Base-by-base conservation (phyloP, 2,797 vertebrate genomes). In the Neomorphus geoffroyi region DNA sequence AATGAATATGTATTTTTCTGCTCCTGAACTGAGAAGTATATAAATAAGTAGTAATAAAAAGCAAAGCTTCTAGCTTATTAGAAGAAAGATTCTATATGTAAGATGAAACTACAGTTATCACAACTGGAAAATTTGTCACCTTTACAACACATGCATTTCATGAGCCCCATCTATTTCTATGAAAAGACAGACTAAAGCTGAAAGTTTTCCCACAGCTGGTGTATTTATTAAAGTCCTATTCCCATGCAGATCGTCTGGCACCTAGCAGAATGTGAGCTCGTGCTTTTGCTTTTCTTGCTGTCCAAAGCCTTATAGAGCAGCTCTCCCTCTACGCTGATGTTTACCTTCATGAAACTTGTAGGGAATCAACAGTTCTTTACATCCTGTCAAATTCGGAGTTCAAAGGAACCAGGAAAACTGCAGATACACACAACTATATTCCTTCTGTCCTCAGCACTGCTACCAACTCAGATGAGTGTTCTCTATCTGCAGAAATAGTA, bases 21-120 rank as follows among this genome's bases (percentile, higher is more conserved):
- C 18, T 86, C 30, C n/a, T 37, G 56, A 79, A 90, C 10, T 27
- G 12, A 92, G 41, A 86, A 86, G 86, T n/a, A 14, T 7, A 33
- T 43, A 71, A 70, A 22, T 41, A 70, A 80, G 24, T 41, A 80
- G 57, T 64, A 90, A 90, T 27, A 80, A 88, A 93, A 79, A 57
- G 41, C 24, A 33, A 83, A 88, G 28, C 4, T 53, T 57, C 27
- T 53, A 13, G 4, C 2, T 92, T 80, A 39, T 9, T 28, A 79
- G 62, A 79, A 88, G 35, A 65, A 74, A 71, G 18, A 45, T 46
- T 80, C 30, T 67, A 4, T 16, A 22, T 6, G 10, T n/a, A 53
- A 84, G 8, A 32, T 53, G 61, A 67, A 90, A 67, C 21, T 27
- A 35, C 26, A 73, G 41, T 33, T 58, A 33, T 46, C 24, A 53